Conservation (phyloP, 2,113 vertebrate genomes). For the Castor canadensis region DNA sequence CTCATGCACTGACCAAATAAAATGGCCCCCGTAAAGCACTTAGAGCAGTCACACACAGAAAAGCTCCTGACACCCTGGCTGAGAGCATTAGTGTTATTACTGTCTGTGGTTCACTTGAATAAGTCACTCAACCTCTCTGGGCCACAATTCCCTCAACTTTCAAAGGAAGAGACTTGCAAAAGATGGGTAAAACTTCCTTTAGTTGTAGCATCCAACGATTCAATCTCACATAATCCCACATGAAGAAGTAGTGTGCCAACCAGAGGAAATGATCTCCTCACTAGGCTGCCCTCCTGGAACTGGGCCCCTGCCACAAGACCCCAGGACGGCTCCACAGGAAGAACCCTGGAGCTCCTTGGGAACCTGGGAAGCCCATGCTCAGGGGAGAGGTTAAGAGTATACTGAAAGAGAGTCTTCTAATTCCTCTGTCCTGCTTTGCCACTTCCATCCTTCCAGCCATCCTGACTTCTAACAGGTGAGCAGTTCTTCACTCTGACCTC, state of each 20-base stretch:
- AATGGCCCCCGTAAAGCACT: too few species aligned
- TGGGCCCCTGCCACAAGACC: background rate
- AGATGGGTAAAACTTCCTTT: background rate
- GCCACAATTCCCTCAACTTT: background rate
- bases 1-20: background rate
- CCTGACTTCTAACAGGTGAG: background rate
- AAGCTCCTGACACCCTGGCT: background rate
- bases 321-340: background rate
- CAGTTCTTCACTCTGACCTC: background rate
- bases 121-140: background rate
- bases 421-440: too few species aligned
- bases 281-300: too few species aligned
- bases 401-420: background rate
- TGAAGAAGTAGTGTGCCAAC: background rate
- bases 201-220: too few species aligned
- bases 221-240: background rate
- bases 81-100: background rate
- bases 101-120: background rate
- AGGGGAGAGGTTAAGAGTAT: background rate
- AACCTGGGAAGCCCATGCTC: background rate
- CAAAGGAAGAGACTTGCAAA: background rate
- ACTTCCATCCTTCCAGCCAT: background rate
- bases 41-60: rapidly evolving
- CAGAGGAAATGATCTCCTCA: rapidly evolving
- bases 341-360: background rate